phyloP scores from a whole-genome alignment of 1,140 invertebrate genomes.

The Plodia interpunctella region DNA sequence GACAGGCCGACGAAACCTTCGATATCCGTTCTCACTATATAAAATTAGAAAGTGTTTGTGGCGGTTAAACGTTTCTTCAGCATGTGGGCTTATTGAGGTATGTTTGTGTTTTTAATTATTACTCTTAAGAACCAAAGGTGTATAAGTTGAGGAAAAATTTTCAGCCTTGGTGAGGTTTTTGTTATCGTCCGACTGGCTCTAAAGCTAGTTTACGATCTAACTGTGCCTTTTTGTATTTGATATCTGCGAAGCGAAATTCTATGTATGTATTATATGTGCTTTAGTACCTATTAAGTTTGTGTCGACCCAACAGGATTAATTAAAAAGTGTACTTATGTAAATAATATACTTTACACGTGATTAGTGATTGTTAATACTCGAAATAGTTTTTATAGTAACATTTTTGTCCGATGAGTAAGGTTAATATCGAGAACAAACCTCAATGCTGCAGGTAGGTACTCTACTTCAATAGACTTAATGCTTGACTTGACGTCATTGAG shows the following conservation, averaged over 20 bases:
- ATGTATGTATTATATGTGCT: too few relatives aligned
- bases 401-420: conserved; percentile 20
- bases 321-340: too few relatives aligned
- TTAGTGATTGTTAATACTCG: neutral
- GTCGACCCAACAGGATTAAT: too few relatives aligned
- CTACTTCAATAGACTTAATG: neutral
- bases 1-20: conserved; percentile 56
- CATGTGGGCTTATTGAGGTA: conserved; percentile 47
- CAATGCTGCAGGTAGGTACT: conserved; percentile 4
- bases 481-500: conserved; percentile 1
- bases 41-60: conserved; percentile 63
- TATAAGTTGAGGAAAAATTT: neutral
- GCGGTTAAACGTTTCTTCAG: conserved; percentile 33
- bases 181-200: neutral
- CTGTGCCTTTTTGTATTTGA: neutral
- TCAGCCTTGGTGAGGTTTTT: neutral
- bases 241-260: too few relatives aligned
- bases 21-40: conserved; percentile 34
- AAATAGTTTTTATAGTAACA: conserved; percentile 15
- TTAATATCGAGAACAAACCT: conserved; percentile 9
- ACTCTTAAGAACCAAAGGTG: neutral
- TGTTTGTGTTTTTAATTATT: conserved; percentile 20
- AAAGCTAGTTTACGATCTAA: neutral
- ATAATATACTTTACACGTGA: too few relatives aligned
- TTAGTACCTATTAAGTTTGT: too few relatives aligned